A percentile compares a stretch with the other conserved stretches of the same genome.
Evolutionary conservation across 1,140 invertebrate species (phyloP).

Genomic region (Trypoxylus dichotomus): DNA sequence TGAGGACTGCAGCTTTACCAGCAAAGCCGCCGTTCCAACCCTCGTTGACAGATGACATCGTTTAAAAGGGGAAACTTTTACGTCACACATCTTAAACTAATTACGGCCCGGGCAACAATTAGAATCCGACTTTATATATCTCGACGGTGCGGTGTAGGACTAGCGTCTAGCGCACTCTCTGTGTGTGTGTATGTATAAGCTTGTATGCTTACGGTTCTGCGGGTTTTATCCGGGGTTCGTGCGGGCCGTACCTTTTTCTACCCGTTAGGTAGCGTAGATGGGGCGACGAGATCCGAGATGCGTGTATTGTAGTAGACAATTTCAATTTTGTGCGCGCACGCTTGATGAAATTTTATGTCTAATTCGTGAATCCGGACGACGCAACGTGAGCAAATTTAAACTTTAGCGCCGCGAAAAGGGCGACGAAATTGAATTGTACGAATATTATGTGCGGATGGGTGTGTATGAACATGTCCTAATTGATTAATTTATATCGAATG

Average conservation of each 20-base stretch:
- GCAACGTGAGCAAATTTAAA: background rate
- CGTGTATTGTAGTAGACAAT: conserved; percentile 4
- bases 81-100: conserved; percentile 15
- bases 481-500: background rate
- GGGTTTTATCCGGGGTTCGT: background rate
- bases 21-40: background rate
- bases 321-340: background rate
- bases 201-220: background rate
- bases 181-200: background rate
- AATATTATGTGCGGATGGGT: background rate
- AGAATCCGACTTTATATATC: conserved; percentile 2
- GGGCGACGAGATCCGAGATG: background rate
- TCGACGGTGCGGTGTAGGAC: background rate
- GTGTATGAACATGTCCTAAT: background rate
- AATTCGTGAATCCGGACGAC: background rate
- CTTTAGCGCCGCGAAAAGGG: background rate
- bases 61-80: conserved; percentile 4
- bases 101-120: background rate
- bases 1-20: background rate
- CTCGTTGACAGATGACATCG: background rate
- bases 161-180: background rate
- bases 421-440: background rate
- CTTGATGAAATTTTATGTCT: conserved; percentile 3
- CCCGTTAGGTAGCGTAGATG: background rate
- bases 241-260: too few relatives aligned